phyloP scores from a whole-genome alignment of 1,140 invertebrate species.

The Drosophila ananassae region DNA sequence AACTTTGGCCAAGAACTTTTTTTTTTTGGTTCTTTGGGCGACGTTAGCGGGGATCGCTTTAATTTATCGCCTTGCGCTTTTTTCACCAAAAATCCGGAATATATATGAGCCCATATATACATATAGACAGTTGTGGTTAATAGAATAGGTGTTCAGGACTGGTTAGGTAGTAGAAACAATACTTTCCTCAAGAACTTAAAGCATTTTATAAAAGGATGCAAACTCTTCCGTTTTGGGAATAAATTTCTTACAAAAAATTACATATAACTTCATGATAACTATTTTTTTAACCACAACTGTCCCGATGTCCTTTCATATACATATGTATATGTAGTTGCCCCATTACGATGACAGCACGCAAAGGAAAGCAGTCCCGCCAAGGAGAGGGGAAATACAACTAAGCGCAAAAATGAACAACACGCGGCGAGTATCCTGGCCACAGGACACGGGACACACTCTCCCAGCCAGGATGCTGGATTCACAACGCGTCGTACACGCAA shows the following conservation, averaged over 20 bases:
- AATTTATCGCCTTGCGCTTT: conserved; percentile 54
- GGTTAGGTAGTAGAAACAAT: neutral
- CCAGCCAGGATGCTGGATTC: conserved; percentile 50
- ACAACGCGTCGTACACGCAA: conserved; percentile 55
- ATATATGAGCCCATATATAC: conserved; percentile 1
- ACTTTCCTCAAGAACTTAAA: too few species aligned
- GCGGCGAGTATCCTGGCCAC: conserved; percentile 35
- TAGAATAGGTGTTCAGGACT: neutral
- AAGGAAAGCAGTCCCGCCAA: conserved; percentile 9
- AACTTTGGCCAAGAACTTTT: conserved; percentile 62
- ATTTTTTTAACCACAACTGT: conserved; percentile 7
- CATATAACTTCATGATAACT: neutral
- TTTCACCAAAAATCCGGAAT: conserved; percentile 24
- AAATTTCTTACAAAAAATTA: too few species aligned
- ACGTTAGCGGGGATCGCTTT: conserved; percentile 38
- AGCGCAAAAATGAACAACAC: conserved; percentile 50
- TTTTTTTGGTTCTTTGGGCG: conserved; percentile 24
- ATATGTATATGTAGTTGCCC: conserved; percentile 6
- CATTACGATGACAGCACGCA: conserved; percentile 42
- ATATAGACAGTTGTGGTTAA: neutral
- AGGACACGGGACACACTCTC: conserved; percentile 16
- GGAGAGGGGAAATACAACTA: conserved; percentile 8
- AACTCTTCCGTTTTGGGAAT: too few species aligned
- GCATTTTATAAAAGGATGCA: too few species aligned
- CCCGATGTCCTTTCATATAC: conserved; percentile 5